Evolutionary conservation across 2,888 invertebrate species (phyloP).

Genomic region (Choreutis nemorana): DNA sequence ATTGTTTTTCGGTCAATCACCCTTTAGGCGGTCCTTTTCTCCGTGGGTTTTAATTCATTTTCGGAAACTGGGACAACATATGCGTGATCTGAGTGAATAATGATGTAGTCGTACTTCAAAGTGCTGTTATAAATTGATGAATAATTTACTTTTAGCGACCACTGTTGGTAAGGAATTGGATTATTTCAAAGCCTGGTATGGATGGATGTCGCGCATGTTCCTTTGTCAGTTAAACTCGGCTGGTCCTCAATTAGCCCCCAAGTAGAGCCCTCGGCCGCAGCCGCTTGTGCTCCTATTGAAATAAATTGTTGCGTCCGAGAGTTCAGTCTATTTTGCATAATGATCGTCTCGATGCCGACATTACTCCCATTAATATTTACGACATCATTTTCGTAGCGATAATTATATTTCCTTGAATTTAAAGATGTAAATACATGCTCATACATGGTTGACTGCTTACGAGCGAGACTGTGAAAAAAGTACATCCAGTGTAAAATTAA

Average conservation of each 20-base stretch:
- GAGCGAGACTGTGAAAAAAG: conserved; percentile 3
- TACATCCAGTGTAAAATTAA: conserved; percentile 22
- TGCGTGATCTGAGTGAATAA: conserved; percentile 14
- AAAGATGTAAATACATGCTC: not conserved
- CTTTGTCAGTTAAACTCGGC: no score
- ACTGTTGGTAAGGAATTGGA: no score
- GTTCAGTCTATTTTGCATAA: conserved; percentile 41
- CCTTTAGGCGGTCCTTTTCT: conserved; percentile 31
- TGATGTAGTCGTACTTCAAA: no score
- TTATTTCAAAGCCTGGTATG: no score
- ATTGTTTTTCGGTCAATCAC: conserved; percentile 59
- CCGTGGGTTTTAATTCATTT: conserved; percentile 29
- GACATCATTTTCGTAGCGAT: conserved; percentile 24
- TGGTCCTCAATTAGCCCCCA: no score
- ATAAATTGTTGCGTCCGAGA: conserved; percentile 13
- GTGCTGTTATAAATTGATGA: no score
- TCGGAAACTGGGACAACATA: conserved; percentile 28
- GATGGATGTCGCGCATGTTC: no score
- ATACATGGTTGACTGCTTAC: not conserved
- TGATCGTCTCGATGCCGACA: conserved; percentile 27
- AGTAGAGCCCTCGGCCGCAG: conserved; percentile 12
- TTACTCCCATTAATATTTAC: conserved; percentile 37
- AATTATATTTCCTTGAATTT: conserved; percentile 24
- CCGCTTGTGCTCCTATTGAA: conserved; percentile 6
- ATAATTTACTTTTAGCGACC: no score